Percentiles rank a stretch among this genome's conserved stretches.
Conservation (phyloP, 2,113 vertebrate species). For the Dipodomys spectabilis region DNA sequence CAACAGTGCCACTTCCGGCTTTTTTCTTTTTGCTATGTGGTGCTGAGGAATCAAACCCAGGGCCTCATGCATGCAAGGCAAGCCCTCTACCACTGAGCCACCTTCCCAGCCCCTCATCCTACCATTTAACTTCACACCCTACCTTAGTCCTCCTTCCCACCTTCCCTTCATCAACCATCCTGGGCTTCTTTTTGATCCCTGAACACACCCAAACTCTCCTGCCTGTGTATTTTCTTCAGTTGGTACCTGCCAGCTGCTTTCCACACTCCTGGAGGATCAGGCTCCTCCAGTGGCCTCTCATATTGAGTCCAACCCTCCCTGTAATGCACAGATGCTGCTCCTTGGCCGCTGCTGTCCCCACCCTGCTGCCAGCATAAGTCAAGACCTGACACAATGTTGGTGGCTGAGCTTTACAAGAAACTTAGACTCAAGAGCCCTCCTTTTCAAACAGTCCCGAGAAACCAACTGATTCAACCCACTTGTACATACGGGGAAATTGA, state of each 20-base stretch:
- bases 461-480: neutral
- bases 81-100: too few relatives aligned
- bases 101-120: too few relatives aligned
- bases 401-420: constrained; percentile 11
- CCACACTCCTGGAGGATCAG: neutral
- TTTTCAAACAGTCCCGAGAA: constrained; percentile 23
- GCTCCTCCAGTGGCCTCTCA: neutral
- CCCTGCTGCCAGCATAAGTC: neutral
- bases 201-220: neutral
- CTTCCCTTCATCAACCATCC: neutral
- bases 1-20: too few relatives aligned
- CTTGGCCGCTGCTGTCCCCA: neutral
- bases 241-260: neutral
- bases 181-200: neutral
- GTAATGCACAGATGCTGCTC: neutral
- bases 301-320: neutral
- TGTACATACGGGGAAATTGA: constrained; percentile 37
- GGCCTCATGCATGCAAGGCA: too few relatives aligned
- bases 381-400: neutral
- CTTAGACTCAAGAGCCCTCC: constrained; percentile 9
- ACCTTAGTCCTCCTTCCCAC: neutral
- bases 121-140: neutral
- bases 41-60: too few relatives aligned
- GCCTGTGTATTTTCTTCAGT: neutral
- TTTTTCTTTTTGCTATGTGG: too few relatives aligned